Conservation (phyloP, 2,797 vertebrate species). For the Carcharodon carcharias region DNA sequence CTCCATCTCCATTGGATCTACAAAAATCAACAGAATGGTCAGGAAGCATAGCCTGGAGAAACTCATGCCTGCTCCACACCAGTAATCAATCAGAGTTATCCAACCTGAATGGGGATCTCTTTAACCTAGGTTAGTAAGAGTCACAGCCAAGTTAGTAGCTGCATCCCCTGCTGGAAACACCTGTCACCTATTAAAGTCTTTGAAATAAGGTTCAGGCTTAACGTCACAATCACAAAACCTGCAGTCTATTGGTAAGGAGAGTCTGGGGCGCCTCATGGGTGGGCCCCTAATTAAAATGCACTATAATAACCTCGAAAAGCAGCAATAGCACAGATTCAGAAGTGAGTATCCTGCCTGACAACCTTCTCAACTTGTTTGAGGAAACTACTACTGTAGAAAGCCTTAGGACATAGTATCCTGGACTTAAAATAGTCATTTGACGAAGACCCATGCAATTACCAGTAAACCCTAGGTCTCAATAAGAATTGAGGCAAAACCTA, state of each 20-base stretch:
- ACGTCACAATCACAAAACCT: not conserved
- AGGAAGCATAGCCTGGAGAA: not conserved
- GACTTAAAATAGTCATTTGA: not conserved
- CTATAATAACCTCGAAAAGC: not conserved
- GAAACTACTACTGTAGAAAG: not conserved
- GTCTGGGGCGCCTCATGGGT: not conserved
- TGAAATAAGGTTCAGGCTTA: not conserved
- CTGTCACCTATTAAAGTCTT: not conserved
- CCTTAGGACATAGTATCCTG: not conserved
- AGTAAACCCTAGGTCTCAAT: not conserved
- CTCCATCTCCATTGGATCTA: slow-evolving; percentile 87
- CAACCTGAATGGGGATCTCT: not conserved
- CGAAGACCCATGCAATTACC: not conserved
- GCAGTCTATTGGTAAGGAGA: not conserved
- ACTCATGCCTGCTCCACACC: not conserved
- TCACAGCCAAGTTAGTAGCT: not conserved
- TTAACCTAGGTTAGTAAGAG: not conserved
- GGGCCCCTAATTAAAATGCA: not conserved
- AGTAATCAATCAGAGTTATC: not conserved
- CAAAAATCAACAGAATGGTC: slow-evolving; percentile 12
- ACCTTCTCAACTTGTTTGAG: not conserved
- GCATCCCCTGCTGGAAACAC: not conserved
- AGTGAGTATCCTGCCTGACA: not conserved
- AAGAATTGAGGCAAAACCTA: not conserved
- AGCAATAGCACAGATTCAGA: not conserved